phyloP scores from a whole-genome alignment of 2,113 vertebrate species.

The Rousettus leschenaultii region DNA sequence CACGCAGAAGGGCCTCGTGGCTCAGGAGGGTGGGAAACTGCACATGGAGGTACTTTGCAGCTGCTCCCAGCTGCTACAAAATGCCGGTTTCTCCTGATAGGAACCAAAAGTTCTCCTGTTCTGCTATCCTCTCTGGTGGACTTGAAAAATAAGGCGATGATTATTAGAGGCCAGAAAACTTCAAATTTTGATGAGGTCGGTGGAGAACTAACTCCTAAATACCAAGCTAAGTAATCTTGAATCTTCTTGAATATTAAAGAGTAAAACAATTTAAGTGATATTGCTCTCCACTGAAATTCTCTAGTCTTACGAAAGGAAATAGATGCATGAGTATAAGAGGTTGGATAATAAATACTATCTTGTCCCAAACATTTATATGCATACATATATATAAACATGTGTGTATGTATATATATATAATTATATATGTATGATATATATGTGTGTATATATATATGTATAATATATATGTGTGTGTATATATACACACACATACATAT shows the following conservation, averaged over 20 bases:
- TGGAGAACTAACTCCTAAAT: neutral
- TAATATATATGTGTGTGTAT: no score
- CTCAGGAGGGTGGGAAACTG: constrained; percentile 48
- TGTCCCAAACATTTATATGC: neutral
- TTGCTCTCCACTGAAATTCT: neutral
- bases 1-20: neutral
- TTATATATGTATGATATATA: no score
- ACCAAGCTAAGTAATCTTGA: neutral
- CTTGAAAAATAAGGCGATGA: constrained; percentile 20
- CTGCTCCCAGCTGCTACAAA: constrained; percentile 76
- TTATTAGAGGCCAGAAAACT: constrained; percentile 37
- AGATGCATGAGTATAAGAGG: neutral
- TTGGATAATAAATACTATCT: neutral
- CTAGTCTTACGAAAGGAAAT: neutral
- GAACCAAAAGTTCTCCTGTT: neutral
- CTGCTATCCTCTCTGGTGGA: neutral
- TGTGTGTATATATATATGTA: no score
- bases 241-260: neutral
- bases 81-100: neutral
- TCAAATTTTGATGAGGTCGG: neutral
- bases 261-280: neutral
- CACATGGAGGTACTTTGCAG: constrained; percentile 61
- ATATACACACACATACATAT: neutral
- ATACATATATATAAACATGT: neutral
- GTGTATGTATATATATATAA: no score